A percentile compares a stretch with the other conserved stretches of the same genome.
These are phyloP conservation scores for Cordilura impudica DNA, from an alignment of 2,888 invertebrate species.

Conservation along the genomic window DNA sequence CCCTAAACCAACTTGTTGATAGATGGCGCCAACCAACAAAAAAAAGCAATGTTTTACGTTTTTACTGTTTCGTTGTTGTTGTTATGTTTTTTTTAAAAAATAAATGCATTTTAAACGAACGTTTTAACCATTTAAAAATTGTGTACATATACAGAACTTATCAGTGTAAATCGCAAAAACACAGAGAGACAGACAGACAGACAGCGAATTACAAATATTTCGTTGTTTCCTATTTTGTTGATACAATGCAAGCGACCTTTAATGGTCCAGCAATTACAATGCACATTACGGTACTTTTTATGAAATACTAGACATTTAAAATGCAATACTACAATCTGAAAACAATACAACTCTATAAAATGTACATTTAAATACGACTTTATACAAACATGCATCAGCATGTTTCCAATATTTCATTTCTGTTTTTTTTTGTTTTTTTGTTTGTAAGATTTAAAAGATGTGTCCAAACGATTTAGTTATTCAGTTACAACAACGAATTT, in stretches of 20 bases:
- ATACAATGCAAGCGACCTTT: slow-evolving; percentile 73
- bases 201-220: slow-evolving; percentile 43
- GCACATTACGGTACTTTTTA: slow-evolving; percentile 58
- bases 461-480: background rate
- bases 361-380: slow-evolving; percentile 13
- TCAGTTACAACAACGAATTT: background rate
- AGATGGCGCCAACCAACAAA: slow-evolving; percentile 43
- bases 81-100: slow-evolving; percentile 16
- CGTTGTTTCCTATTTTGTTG: slow-evolving; percentile 50
- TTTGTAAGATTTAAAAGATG: background rate
- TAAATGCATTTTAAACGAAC: slow-evolving; percentile 34
- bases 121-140: slow-evolving; percentile 3
- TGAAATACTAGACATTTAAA: slow-evolving; percentile 59
- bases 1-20: slow-evolving; percentile 45
- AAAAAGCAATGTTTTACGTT: slow-evolving; percentile 20
- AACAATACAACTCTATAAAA: slow-evolving; percentile 15
- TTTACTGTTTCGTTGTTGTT: slow-evolving; percentile 10
- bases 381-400: background rate
- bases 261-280: slow-evolving; percentile 73
- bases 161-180: slow-evolving; percentile 44
- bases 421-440: too few relatives aligned
- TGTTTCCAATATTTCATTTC: background rate
- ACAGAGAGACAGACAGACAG: background rate
- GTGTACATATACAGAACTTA: slow-evolving; percentile 34
- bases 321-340: slow-evolving; percentile 21